Conservation (phyloP, 2,113 vertebrate species). For the Arvicanthis niloticus region DNA sequence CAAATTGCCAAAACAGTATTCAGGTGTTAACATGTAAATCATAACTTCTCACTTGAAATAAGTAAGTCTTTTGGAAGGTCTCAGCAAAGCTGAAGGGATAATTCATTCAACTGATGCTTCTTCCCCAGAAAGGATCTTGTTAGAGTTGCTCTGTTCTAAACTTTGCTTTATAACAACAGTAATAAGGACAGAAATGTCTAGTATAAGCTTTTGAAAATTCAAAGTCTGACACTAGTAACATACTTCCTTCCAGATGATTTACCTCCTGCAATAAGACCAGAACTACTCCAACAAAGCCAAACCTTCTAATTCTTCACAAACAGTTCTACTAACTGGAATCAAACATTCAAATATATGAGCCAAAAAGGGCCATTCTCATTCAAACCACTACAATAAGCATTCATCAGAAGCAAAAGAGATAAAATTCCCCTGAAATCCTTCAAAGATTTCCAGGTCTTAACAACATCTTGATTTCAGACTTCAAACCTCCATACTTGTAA, state of each 20-base stretch:
- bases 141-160: background rate
- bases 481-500: background rate
- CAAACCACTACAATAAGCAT: too few species aligned
- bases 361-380: too few species aligned
- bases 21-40: background rate
- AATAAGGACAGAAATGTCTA: background rate
- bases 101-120: background rate
- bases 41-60: background rate
- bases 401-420: background rate
- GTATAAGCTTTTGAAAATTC: background rate
- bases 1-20: background rate
- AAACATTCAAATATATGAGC: background rate
- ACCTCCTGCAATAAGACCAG: background rate
- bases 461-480: background rate
- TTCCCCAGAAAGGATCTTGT: background rate
- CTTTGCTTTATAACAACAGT: background rate
- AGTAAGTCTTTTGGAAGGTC: background rate
- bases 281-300: background rate
- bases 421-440: too few species aligned
- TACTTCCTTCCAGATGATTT: background rate
- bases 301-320: background rate
- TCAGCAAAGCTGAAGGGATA: background rate
- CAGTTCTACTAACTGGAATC: background rate
- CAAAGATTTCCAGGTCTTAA: fast-evolving
- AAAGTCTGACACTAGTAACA: background rate